A percentile compares a stretch with the other conserved stretches of the same genome.
Conservation (phyloP, 2,113 vertebrate genomes). For the Piaya cayana region DNA sequence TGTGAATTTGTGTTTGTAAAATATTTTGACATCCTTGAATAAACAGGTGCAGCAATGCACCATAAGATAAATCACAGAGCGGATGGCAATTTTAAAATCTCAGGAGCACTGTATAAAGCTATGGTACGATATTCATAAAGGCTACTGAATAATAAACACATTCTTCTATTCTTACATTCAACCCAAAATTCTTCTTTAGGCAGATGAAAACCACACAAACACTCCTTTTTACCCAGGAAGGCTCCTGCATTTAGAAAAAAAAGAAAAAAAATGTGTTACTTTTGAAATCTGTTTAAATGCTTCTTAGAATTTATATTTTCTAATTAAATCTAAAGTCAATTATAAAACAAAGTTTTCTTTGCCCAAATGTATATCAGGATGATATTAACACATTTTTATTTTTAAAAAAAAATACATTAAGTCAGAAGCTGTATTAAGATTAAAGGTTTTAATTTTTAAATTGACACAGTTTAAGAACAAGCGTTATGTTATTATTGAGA, state of each 20-base stretch:
- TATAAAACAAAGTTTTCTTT: background rate
- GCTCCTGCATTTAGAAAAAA: background rate
- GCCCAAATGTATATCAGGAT: background rate
- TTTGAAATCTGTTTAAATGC: background rate
- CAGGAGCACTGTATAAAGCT: background rate
- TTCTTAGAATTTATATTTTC: background rate
- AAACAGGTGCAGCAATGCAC: background rate
- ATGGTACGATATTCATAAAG: background rate
- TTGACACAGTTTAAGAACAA: background rate
- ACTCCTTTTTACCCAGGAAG: background rate
- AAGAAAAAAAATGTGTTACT: background rate
- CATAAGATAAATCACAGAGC: background rate
- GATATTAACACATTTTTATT: background rate
- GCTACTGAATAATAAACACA: background rate
- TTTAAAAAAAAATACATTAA: background rate
- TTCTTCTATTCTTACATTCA: background rate
- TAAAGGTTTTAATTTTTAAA: background rate
- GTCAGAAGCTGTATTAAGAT: background rate
- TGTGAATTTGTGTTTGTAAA: background rate
- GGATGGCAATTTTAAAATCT: background rate
- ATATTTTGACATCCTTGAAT: background rate
- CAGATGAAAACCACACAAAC: background rate
- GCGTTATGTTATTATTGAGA: background rate
- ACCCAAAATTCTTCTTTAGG: background rate
- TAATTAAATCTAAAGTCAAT: background rate